Evolutionary conservation across 2,888 invertebrate species (phyloP).

Genomic region (Drosophila eohydei): DNA sequence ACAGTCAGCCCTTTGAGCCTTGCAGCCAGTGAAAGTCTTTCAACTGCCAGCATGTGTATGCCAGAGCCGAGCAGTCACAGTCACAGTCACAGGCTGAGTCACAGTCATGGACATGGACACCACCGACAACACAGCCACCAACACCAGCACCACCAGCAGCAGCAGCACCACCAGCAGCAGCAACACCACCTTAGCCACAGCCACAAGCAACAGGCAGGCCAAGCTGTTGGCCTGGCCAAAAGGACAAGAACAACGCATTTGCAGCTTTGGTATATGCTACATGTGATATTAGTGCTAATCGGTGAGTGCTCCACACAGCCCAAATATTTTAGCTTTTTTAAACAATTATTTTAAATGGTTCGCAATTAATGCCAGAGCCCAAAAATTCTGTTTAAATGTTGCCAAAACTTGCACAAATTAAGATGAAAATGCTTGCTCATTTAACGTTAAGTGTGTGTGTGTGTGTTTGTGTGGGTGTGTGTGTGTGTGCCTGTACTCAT

Average conservation of each 20-base stretch:
- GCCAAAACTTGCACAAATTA: slow-evolving; percentile 44
- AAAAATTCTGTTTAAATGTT: slow-evolving; percentile 28
- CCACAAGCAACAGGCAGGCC: slow-evolving; percentile 57
- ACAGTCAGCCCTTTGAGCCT: neutral
- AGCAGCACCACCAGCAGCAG: slow-evolving; percentile 27
- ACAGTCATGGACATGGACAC: slow-evolving; percentile 23
- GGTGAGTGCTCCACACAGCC: slow-evolving; percentile 72
- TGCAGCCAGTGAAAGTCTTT: slow-evolving; percentile 53
- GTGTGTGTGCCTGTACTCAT: neutral
- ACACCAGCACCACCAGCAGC: slow-evolving; percentile 43
- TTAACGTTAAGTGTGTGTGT: slow-evolving; percentile 20
- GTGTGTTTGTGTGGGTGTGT: neutral
- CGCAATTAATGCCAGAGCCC: slow-evolving; percentile 40
- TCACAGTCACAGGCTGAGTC: slow-evolving; percentile 13
- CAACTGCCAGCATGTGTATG: slow-evolving; percentile 62
- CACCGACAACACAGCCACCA: slow-evolving; percentile 32
- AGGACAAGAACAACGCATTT: slow-evolving; percentile 48
- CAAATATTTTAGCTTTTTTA: slow-evolving; percentile 16
- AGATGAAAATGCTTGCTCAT: slow-evolving; percentile 52
- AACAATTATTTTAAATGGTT: slow-evolving; percentile 51
- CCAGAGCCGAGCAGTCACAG: slow-evolving; percentile 43
- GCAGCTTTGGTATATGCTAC: slow-evolving; percentile 82
- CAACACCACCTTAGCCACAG: slow-evolving; percentile 39
- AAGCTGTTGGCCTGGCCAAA: slow-evolving; percentile 37
- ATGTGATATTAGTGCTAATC: slow-evolving; percentile 84